A percentile compares a stretch with the other conserved stretches of the same genome.
Evolutionary conservation across 2,113 vertebrate genomes (phyloP).

Genomic region (Electrona antarctica): DNA sequence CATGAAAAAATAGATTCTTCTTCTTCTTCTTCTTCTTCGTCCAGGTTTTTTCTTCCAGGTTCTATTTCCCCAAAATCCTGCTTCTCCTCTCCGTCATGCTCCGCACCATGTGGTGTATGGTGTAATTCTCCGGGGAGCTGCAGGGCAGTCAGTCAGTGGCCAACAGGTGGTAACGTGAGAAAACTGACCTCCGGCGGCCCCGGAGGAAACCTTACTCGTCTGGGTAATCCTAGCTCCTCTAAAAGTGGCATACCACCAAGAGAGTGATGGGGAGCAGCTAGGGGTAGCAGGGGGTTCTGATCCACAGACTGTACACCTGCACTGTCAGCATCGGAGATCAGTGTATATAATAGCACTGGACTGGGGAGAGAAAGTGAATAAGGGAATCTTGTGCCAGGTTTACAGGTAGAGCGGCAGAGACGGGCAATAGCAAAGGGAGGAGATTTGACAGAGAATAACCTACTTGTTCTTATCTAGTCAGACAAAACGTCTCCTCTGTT

Average conservation of each 20-base stretch:
- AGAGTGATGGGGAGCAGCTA: slow-evolving; percentile 17
- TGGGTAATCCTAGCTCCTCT: slow-evolving; percentile 50
- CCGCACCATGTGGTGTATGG: neutral
- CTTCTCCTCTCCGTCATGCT: slow-evolving; percentile 1
- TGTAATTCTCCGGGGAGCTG: neutral
- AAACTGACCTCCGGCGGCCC: slow-evolving; percentile 33
- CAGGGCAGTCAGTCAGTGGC: neutral
- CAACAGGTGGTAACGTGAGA: slow-evolving; percentile 64
- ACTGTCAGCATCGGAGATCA: too few relatives aligned
- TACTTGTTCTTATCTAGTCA: slow-evolving; percentile 37
- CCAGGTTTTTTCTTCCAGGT: too few relatives aligned
- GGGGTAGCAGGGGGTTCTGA: too few relatives aligned
- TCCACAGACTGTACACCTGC: too few relatives aligned
- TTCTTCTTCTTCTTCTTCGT: too few relatives aligned
- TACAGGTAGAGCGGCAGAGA: neutral
- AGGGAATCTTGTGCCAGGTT: neutral
- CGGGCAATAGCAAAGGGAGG: too few relatives aligned
- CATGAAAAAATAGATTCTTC: too few relatives aligned
- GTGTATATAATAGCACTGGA: too few relatives aligned
- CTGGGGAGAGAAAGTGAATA: slow-evolving; percentile 24
- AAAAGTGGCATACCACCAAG: slow-evolving; percentile 7
- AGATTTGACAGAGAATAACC: too few relatives aligned
- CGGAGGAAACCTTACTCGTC: slow-evolving; percentile 64
- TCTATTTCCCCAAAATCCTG: too few relatives aligned
- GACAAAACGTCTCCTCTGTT: slow-evolving; percentile 30